Evolutionary conservation across 35 echinoderm and acorn worm genomes (phyloP).

Genomic region (Lytechinus variegatus): DNA sequence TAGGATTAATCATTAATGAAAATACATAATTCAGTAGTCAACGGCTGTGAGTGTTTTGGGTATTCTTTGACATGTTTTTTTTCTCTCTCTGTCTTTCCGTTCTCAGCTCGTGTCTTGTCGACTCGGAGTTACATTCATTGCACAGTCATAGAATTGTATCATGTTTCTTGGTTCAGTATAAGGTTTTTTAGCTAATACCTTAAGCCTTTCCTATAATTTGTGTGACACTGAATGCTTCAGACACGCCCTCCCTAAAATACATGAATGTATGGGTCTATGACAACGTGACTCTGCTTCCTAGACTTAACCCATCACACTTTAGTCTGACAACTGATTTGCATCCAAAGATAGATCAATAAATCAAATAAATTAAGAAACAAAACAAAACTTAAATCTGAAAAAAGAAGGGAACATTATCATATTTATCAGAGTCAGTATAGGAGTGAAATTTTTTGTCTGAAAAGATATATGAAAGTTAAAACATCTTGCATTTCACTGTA

Average conservation of each 20-base stretch:
- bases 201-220: constrained; percentile 35
- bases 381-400: background rate
- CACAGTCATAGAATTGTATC: constrained; percentile 44
- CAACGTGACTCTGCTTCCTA: constrained; percentile 14
- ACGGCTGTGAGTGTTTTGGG: background rate
- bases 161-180: background rate
- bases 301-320: background rate
- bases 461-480: too few relatives aligned
- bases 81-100: background rate
- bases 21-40: constrained; percentile 52
- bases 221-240: constrained; percentile 34
- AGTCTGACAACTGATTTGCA: background rate
- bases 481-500: too few relatives aligned
- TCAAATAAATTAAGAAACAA: background rate
- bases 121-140: background rate
- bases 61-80: background rate
- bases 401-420: background rate
- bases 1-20: constrained; percentile 43
- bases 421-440: too few relatives aligned
- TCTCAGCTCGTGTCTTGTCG: constrained; percentile 9
- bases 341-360: background rate
- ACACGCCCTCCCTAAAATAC: constrained; percentile 33
- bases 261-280: background rate
- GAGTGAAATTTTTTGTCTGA: too few relatives aligned
- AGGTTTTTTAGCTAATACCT: constrained; percentile 30